phyloP scores from a whole-genome alignment of 2,113 vertebrate species.

The Urocynchramus pylzowi region DNA sequence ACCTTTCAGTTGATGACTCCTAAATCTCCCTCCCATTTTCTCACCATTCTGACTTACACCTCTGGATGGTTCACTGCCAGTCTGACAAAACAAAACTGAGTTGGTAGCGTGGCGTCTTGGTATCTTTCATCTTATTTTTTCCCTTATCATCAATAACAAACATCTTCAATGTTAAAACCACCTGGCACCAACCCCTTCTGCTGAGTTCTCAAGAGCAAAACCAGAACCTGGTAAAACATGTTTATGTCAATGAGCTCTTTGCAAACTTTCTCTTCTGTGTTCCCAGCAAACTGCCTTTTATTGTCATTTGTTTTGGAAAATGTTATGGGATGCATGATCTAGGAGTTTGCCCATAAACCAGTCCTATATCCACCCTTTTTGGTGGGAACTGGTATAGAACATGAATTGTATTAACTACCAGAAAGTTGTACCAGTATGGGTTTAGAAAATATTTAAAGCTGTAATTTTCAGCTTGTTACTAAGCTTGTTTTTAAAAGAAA shows the following conservation, averaged over 20 bases:
- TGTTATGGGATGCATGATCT: not conserved
- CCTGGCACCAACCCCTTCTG: not conserved
- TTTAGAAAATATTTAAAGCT: not conserved
- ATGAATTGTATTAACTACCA: not conserved
- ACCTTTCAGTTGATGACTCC: not conserved
- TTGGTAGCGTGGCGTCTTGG: not conserved
- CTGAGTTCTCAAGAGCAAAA: constrained; percentile 32
- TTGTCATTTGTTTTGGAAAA: not conserved
- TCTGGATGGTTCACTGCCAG: not conserved
- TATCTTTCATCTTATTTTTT: constrained; percentile 43
- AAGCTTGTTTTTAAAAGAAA: not conserved
- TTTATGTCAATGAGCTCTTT: not conserved
- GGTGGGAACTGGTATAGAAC: not conserved
- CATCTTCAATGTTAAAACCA: constrained; percentile 25
- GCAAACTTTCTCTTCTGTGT: not conserved
- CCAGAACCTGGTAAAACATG: constrained; percentile 28
- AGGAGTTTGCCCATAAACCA: not conserved
- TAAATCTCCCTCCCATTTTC: constrained; percentile 12
- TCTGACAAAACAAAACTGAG: constrained; percentile 44
- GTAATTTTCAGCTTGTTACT: not conserved
- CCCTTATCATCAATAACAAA: constrained; percentile 29
- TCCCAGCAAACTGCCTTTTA: not conserved
- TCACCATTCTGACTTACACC: constrained; percentile 19
- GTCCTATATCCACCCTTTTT: not conserved
- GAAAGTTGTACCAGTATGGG: not conserved